Evolutionary conservation across 2,888 invertebrate genomes (phyloP), one percentile per base, ranked within the genome.

Genomic region (Pantelozetes paolii): DNA sequence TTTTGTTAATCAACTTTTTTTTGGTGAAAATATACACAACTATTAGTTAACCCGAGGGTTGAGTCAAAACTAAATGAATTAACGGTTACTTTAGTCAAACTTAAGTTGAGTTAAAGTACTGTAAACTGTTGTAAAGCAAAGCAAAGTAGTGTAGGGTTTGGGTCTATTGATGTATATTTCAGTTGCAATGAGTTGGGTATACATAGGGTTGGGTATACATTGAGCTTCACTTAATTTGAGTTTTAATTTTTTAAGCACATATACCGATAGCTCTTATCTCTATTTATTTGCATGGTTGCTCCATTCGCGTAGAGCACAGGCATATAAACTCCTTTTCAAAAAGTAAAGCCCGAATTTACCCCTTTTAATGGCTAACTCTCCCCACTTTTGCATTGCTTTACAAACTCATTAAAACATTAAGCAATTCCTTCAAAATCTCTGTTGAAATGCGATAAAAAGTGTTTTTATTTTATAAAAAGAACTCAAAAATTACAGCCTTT

Each of bases 371-470:
- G 54, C 59, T 54, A 67, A 67, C 67, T 40, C 67, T 42, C 67
- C 67, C 32, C 72, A 36, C 32, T 40, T 72, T 72, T 57, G 57
- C 72, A 72, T 72, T 59, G 72, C 72, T 72, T 72, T 72, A 72
- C 59, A 72, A 72, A 72, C 72, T 72, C 72, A 72, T 72, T 72
- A 72, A 72, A 72, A 72, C 72, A 72, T 72, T 72, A 72, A 72
- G 72, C 72, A 72, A 72, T 72, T 59, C 28, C 30, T 13, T 50
- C 30, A n/a, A 8, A 54, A 3, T 62, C 57, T 72, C 72, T 72
- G 72, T 42, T 59, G 40, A 72, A 59, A 72, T 72, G 72, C 59
- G 72, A 72, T 72, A 72, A 72, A 72, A 72, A 59, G 59, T 59
- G 2, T 71, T 72, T 72, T 72, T 72, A 72, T 54, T 72, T 72